A percentile compares a stretch with the other conserved stretches of the same genome.
These are phyloP conservation scores for Proterorhinus semilunaris DNA, from an alignment of 2,113 vertebrate genomes.

Conservation along the genomic window DNA sequence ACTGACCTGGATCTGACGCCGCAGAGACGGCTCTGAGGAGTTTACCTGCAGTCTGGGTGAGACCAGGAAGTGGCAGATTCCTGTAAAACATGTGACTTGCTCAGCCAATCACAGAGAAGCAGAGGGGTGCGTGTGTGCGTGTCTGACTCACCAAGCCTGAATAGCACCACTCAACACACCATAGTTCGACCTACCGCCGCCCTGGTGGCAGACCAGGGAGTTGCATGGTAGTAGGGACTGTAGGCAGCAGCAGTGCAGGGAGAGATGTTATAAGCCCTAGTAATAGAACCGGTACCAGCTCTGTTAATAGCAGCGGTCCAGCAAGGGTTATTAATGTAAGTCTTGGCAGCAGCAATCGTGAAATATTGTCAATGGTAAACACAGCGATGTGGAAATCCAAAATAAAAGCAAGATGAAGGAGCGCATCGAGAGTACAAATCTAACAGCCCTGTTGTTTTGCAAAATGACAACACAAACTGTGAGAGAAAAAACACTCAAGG, in stretches of 20 bases:
- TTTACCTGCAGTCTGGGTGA: no score
- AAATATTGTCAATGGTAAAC: constrained; percentile 46
- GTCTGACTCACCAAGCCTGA: constrained; percentile 69
- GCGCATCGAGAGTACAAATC: constrained; percentile 23
- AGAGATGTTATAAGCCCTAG: constrained; percentile 62
- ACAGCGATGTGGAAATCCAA: constrained; percentile 21
- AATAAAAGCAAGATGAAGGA: constrained; percentile 44
- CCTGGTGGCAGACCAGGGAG: constrained; percentile 75
- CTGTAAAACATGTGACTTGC: no score
- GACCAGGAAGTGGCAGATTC: no score
- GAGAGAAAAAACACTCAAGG: constrained; percentile 18
- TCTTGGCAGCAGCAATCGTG: constrained; percentile 51
- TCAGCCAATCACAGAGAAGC: no score
- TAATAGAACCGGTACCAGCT: constrained; percentile 52
- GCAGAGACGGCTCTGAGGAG: no score
- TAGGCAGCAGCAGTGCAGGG: constrained; percentile 72
- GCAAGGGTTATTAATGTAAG: constrained; percentile 71
- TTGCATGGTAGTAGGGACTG: constrained; percentile 73
- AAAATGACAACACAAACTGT: constrained; percentile 42
- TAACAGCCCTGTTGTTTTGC: constrained; percentile 23
- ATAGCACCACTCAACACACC: constrained; percentile 73
- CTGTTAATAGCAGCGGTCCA: constrained; percentile 41
- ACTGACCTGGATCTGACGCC: no score
- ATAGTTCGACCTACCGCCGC: constrained; percentile 83
- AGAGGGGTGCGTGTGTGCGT: no score